Evolutionary conservation across 1,140 invertebrate genomes (phyloP).

Genomic region (Aradophagus sp.): DNA sequence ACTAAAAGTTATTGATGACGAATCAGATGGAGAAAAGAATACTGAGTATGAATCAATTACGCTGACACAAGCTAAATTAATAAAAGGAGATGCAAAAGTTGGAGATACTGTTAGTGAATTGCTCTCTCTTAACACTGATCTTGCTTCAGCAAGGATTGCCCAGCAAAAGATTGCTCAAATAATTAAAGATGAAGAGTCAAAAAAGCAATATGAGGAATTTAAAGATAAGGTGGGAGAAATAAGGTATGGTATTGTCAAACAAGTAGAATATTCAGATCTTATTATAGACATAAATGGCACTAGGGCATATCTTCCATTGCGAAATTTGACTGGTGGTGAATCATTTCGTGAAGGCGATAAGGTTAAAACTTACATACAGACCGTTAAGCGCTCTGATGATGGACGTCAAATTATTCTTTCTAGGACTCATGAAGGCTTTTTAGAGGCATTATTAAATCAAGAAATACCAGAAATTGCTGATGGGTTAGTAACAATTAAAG

Average conservation of each 20-base stretch:
- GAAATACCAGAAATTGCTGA: slow-evolving; percentile 33
- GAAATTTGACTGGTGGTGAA: slow-evolving; percentile 24
- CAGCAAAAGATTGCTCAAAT: slow-evolving; percentile 18
- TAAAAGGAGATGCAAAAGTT: slow-evolving; percentile 20
- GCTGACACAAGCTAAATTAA: slow-evolving; percentile 20
- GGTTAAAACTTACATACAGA: slow-evolving; percentile 26
- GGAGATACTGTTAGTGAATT: slow-evolving; percentile 19
- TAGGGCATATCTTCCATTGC: slow-evolving; percentile 24
- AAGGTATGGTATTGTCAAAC: slow-evolving; percentile 25
- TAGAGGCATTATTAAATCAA: too few relatives aligned
- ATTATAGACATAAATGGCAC: slow-evolving; percentile 29
- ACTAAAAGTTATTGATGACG: slow-evolving; percentile 24
- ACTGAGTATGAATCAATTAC: slow-evolving; percentile 20
- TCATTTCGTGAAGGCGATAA: slow-evolving; percentile 22
- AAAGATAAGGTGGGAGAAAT: slow-evolving; percentile 21
- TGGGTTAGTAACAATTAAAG: slow-evolving; percentile 17
- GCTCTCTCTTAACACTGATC: slow-evolving; percentile 21
- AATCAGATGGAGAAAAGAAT: slow-evolving; percentile 20
- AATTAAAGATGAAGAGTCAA: slow-evolving; percentile 23
- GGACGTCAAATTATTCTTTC: slow-evolving; percentile 17
- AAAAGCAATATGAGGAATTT: slow-evolving; percentile 27
- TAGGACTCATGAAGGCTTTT: too few relatives aligned
- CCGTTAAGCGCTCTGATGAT: slow-evolving; percentile 13
- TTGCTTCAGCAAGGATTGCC: slow-evolving; percentile 22
- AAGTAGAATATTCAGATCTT: slow-evolving; percentile 29